Conservation (phyloP, 2,113 vertebrate genomes). For the Corythornis cristatus region DNA sequence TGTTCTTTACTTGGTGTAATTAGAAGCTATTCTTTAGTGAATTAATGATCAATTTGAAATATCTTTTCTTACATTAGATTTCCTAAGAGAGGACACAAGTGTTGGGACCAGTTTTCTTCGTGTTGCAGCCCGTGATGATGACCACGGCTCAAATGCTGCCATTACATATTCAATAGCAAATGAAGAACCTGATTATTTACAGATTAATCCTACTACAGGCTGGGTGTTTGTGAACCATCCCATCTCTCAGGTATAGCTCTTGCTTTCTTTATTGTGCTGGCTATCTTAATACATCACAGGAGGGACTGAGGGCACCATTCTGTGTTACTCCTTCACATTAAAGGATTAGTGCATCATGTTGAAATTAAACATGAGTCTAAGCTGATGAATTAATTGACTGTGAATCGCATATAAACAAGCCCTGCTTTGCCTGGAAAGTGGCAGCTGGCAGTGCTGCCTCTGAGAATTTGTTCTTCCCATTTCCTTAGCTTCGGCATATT, state of each 20-base stretch:
- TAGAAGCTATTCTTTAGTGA: background rate
- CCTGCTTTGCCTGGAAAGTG: background rate
- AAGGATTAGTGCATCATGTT: background rate
- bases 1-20: background rate
- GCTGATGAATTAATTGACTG: background rate
- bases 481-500: background rate
- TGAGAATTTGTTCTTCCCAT: background rate
- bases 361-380: background rate
- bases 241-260: slow-evolving; percentile 80
- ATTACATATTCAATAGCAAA: slow-evolving; percentile 81
- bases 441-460: background rate
- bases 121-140: slow-evolving; percentile 86
- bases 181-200: slow-evolving; percentile 83
- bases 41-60: background rate
- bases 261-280: background rate
- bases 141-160: slow-evolving; percentile 85
- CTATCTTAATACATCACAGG: background rate
- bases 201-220: slow-evolving; percentile 85
- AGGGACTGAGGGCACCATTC: background rate
- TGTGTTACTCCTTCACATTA: background rate
- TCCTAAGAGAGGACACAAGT: slow-evolving; percentile 86
- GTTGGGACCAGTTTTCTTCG: slow-evolving; percentile 88
- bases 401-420: background rate
- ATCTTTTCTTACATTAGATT: slow-evolving; percentile 74
- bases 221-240: slow-evolving; percentile 89